Percentiles rank a stretch among this genome's conserved stretches.
phyloP scores from a whole-genome alignment of 2,113 vertebrate species.

The Ailurus styani region DNA sequence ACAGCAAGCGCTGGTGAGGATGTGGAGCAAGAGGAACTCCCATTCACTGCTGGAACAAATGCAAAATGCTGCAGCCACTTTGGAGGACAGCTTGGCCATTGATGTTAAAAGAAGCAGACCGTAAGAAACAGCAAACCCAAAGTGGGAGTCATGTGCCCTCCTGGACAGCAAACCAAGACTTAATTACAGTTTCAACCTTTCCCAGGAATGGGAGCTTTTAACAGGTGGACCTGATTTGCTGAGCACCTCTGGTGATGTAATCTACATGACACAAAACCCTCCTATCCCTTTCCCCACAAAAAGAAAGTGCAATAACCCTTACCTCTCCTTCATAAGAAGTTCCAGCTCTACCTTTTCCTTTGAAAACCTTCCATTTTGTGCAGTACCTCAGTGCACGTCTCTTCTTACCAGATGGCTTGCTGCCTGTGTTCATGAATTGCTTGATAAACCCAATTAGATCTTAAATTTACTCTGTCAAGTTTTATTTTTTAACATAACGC shows the following conservation, averaged over 20 bases:
- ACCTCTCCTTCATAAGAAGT: not conserved
- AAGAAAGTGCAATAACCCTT: not conserved
- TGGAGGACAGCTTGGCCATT: not conserved
- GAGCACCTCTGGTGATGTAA: not conserved
- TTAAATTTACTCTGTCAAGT: not conserved
- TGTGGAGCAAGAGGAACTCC: not conserved
- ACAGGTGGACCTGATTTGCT: not conserved
- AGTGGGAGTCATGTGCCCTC: not conserved
- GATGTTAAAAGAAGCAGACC: no score
- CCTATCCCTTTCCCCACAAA: not conserved
- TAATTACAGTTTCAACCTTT: not conserved
- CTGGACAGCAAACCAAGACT: not conserved
- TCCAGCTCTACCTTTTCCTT: not conserved
- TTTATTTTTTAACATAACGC: not conserved
- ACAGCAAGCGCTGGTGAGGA: fast-evolving
- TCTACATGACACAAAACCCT: not conserved
- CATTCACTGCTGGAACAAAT: fast-evolving
- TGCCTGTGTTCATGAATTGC: not conserved
- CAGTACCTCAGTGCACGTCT: not conserved
- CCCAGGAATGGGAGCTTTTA: not conserved
- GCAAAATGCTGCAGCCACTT: not conserved
- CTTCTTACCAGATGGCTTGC: not conserved
- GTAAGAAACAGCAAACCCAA: not conserved
- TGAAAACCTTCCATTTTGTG: not conserved
- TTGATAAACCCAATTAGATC: not conserved